Evolutionary conservation across 2,888 invertebrate species (phyloP).

Genomic region (Cylindroiulus punctatus): DNA sequence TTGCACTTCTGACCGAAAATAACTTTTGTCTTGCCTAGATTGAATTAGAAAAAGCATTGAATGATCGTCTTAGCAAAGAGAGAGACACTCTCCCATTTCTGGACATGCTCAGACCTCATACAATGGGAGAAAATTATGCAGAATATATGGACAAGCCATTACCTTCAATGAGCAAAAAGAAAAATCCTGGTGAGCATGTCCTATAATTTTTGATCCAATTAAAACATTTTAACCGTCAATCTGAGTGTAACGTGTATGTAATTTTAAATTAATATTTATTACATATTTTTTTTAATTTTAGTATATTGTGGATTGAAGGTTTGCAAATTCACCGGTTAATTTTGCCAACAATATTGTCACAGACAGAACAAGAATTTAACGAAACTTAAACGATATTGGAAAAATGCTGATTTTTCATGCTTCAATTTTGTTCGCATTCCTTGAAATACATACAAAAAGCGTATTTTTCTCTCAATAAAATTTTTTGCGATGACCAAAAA

Average conservation of each 20-base stretch:
- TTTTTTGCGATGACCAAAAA: not conserved
- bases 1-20: too few relatives aligned
- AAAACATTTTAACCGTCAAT: not conserved
- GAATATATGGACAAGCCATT: not conserved
- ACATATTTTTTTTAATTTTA: not conserved
- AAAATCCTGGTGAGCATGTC: not conserved
- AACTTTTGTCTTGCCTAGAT: not conserved
- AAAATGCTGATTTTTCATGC: not conserved
- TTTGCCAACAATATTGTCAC: not conserved
- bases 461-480: not conserved
- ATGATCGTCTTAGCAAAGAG: not conserved
- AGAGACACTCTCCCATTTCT: not conserved
- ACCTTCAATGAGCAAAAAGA: slow-evolving; percentile 14
- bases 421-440: not conserved
- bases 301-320: not conserved
- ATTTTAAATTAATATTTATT: not conserved
- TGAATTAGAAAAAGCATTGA: not conserved
- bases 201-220: not conserved
- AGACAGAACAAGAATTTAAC: not conserved
- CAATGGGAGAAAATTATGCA: not conserved
- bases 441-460: not conserved
- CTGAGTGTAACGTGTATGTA: not conserved
- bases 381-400: not conserved
- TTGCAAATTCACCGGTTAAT: slow-evolving; percentile 8
- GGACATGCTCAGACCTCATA: not conserved